Evolutionary conservation across 2,888 invertebrate species (phyloP), one percentile per base, ranked within the genome.

Genomic region (Cosmia pyralina): DNA sequence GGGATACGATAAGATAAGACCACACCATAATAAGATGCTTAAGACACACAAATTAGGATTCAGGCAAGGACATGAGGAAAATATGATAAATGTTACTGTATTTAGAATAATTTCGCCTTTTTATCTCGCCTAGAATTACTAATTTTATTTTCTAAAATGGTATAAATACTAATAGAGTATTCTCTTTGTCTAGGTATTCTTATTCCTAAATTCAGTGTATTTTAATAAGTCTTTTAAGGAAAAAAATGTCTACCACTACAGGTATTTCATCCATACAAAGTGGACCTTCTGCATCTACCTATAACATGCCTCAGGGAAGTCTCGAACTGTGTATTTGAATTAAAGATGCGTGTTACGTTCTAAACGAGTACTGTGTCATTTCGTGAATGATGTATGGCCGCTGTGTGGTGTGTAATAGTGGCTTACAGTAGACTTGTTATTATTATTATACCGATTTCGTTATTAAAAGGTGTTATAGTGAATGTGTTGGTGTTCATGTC

Each of bases 301-400:
- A 2, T n/a, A 48, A 22, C 15, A 38, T 69, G 57, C 15, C 50
- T 69, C 62, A 69, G 62, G 69, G 68, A 75, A 82, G 69, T 80
- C 73, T 66, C 28, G 48, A 64, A 60, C 59, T 22, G 53, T 50
- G 58, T 73, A 59, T 77, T 81, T 80, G 80, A 82, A 86, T 85
- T 78, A 80, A 79, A 79, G 79, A 85, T 85, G 81, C 74, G 81
- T 77, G 75, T 77, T 71, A 72, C 72, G 72, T 72, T 68, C 65
- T 59, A 58, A 72, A 67, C 76, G 57, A 46, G 74, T 73, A 62
- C 75, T 75, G 19, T 72, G 55, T 72, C 76, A 81, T 84, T 81
- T 76, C n/a, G n/a, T 72, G 67, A 69, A 81, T 76, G 72, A 84
- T 81, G 57, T 69, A 72, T 76, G 62, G 55, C 15, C 11, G 15